phyloP scores from a whole-genome alignment of 2,797 vertebrate genomes.

The Knipowitschia caucasica region DNA sequence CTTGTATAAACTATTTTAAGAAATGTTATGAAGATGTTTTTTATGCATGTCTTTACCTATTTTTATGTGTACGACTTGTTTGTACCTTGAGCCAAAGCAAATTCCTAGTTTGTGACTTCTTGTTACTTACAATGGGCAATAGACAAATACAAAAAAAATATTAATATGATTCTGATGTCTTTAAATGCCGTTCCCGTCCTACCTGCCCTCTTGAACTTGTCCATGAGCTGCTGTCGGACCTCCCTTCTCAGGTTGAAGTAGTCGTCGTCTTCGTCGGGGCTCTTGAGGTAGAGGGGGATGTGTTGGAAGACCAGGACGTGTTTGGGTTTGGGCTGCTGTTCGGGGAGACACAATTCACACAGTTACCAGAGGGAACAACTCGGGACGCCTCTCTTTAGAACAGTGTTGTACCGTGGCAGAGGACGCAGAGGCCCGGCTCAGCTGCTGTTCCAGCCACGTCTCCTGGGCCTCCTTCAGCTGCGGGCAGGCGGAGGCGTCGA shows the following conservation, averaged over 20 bases:
- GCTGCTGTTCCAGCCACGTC: slow-evolving; percentile 86
- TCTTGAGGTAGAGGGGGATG: slow-evolving; percentile 86
- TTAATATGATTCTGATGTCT: too few species aligned
- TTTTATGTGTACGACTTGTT: too few species aligned
- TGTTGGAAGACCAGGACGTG: slow-evolving; percentile 92
- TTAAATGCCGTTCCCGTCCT: slow-evolving; percentile 16
- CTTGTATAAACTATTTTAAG: too few species aligned
- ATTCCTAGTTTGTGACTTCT: too few species aligned
- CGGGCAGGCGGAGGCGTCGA: slow-evolving; percentile 81
- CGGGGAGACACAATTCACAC: slow-evolving; percentile 15
- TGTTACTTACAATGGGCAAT: too few species aligned
- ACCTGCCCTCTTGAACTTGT: slow-evolving; percentile 86
- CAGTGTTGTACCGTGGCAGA: slow-evolving; percentile 38
- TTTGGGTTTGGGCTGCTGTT: slow-evolving; percentile 68
- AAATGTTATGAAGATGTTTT: too few species aligned
- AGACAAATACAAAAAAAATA: too few species aligned
- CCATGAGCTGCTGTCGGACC: slow-evolving; percentile 79
- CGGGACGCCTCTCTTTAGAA: too few species aligned
- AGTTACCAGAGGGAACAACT: slow-evolving; percentile 1
- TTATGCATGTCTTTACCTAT: too few species aligned
- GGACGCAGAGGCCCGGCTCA: slow-evolving; percentile 67
- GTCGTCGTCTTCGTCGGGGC: slow-evolving; percentile 83
- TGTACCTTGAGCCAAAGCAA: too few species aligned
- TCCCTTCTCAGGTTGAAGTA: slow-evolving; percentile 89
- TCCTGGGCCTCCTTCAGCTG: slow-evolving; percentile 84